Base-by-base conservation (phyloP, 2,888 invertebrate species). In the Acanthococcus lagerstroemiae region DNA sequence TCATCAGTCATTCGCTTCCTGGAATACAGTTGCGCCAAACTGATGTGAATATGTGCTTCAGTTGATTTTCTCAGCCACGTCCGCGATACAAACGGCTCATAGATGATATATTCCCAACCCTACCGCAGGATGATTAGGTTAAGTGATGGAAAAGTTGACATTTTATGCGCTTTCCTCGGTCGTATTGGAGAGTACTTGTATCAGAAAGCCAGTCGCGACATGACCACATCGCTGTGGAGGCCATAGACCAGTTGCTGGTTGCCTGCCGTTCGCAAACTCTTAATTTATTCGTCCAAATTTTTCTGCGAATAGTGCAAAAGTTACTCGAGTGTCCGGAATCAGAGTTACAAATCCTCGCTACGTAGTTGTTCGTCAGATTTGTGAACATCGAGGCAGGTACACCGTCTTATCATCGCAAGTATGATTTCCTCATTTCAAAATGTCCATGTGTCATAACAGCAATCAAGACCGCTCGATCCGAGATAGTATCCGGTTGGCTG, bases 341-440 rank as follows among this genome's bases (percentile, higher is more conserved):
- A 0, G 90, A 94, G 76, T 80, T 99, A 72, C 96, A 99, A 80
- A 92, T 95, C 72, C 80, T 95, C 72, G 95, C 95, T 5, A 95
- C 95, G 21, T 89, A 91, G 76, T 95, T 95, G 73, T 95, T 95
- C 80, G 82, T 69, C 60, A 66, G 93, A 74, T 99, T 99, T 82
- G 94, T 97, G 65, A 95, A 96, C 78, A 99, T 99, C 72, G 96
- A 99, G 76, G 99, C 99, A 76, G 97, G 97, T 77, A 95, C 96
- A 27, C 99, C 99, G 21, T 95, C 95, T 1, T 99, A 99, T 80
- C 99, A 99, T 78, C 84, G 97, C 25, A 84, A 96, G 67, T 99
- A 99, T 78, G 97, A 97, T 77, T 97, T 97, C 81, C 97, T 99
- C 80, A 95, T 99, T 72, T 95, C 94, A 70, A 96, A 97, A 79